Evolutionary conservation across 2,113 vertebrate species (phyloP).

Genomic region (Mobula hypostoma): DNA sequence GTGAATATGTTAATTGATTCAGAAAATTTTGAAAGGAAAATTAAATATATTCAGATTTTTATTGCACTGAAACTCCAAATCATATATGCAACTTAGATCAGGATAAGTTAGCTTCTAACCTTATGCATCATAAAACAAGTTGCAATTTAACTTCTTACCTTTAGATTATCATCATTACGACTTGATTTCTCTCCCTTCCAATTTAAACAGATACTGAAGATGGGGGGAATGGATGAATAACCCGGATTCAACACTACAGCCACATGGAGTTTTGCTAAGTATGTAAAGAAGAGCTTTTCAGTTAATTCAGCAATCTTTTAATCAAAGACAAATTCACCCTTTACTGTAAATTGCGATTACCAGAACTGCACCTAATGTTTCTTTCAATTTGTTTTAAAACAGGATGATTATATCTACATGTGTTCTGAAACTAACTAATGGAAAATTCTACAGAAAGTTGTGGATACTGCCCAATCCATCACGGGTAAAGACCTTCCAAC

Average conservation of each 20-base stretch:
- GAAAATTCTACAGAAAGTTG: too few species aligned
- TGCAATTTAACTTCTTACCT: conserved; percentile 56
- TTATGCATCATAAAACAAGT: not conserved
- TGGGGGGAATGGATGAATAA: conserved; percentile 76
- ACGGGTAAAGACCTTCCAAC: too few species aligned
- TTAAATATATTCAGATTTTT: not conserved
- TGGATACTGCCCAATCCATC: too few species aligned
- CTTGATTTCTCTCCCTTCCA: conserved; percentile 90
- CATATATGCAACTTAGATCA: not conserved
- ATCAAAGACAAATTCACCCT: not conserved
- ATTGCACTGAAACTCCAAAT: not conserved
- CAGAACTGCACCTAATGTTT: not conserved
- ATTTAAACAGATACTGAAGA: conserved; percentile 86
- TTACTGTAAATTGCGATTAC: not conserved
- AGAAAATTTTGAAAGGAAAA: not conserved
- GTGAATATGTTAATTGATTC: not conserved
- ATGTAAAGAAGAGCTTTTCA: conserved; percentile 5
- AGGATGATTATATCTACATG: not conserved
- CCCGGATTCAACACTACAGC: conserved; percentile 81
- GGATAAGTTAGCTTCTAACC: not conserved
- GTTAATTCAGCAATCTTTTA: not conserved
- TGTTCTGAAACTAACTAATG: too few species aligned
- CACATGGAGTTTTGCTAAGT: conserved; percentile 74
- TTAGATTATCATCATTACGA: conserved; percentile 82
- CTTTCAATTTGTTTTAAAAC: not conserved